A percentile compares a stretch with the other conserved stretches of the same genome.
phyloP scores from a whole-genome alignment of 2,113 vertebrate species.

The Rostratula benghalensis region DNA sequence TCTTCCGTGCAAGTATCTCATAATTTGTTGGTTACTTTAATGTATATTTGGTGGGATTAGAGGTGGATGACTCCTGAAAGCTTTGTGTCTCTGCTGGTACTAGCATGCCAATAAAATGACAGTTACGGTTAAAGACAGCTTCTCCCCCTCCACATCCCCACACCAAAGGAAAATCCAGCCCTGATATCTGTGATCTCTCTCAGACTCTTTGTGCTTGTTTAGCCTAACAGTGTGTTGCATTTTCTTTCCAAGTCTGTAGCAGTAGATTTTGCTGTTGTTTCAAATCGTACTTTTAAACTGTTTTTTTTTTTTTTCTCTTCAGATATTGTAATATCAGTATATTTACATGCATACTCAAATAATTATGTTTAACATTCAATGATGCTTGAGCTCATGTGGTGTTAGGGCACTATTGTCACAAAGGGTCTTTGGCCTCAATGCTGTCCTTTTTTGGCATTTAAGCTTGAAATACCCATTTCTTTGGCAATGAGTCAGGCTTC shows the following conservation, averaged over 20 bases:
- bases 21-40: not conserved
- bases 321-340: not conserved
- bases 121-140: not conserved
- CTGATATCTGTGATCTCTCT: not conserved
- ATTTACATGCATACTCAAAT: not conserved
- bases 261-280: not conserved
- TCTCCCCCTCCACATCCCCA: not conserved
- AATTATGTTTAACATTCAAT: not conserved
- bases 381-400: not conserved
- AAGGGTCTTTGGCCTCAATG: not conserved
- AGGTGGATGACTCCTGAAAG: not conserved
- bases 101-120: not conserved
- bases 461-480: not conserved
- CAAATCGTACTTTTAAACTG: not conserved
- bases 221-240: not conserved
- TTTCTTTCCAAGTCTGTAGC: not conserved
- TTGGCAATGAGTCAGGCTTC: conserved; percentile 13
- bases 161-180: not conserved
- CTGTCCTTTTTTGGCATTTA: conserved; percentile 31
- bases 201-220: not conserved
- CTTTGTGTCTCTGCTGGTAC: not conserved
- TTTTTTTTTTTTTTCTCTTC: not conserved
- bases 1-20: not conserved
- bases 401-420: not conserved
- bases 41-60: not conserved